phyloP scores from a whole-genome alignment of 2,888 invertebrate species.

The Rutpela maculata region DNA sequence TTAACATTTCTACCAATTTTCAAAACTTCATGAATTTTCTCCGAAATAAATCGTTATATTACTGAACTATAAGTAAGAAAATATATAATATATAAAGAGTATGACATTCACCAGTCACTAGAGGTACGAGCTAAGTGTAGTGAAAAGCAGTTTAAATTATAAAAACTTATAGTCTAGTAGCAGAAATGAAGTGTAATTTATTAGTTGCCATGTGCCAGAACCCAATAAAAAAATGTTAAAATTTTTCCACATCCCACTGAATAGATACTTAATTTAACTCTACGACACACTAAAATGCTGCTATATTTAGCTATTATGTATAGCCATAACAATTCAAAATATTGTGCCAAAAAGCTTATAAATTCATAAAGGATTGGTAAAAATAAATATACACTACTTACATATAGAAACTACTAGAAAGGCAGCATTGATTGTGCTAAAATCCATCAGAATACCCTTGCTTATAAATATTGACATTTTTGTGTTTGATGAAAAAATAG shows the following conservation, averaged over 20 bases:
- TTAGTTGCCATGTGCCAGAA: neutral
- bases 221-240: neutral
- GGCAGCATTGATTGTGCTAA: slow-evolving; percentile 65
- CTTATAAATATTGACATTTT: slow-evolving; percentile 13
- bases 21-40: too few species aligned
- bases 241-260: neutral
- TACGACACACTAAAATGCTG: neutral
- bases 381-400: neutral
- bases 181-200: too few species aligned
- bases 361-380: slow-evolving; percentile 39
- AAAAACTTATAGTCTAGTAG: too few species aligned
- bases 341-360: slow-evolving; percentile 52
- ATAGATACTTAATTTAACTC: neutral
- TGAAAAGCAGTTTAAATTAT: too few species aligned
- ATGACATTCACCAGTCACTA: too few species aligned
- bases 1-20: too few species aligned
- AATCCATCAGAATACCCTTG: slow-evolving; percentile 22
- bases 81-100: too few species aligned
- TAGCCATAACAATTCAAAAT: slow-evolving; percentile 28
- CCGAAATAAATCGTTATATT: too few species aligned
- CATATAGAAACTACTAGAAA: slow-evolving; percentile 48
- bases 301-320: slow-evolving; percentile 1
- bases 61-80: too few species aligned
- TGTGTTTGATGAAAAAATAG: slow-evolving; percentile 35
- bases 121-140: too few species aligned